Conservation (phyloP, 1,140 invertebrate genomes). For the Dryas iulia region DNA sequence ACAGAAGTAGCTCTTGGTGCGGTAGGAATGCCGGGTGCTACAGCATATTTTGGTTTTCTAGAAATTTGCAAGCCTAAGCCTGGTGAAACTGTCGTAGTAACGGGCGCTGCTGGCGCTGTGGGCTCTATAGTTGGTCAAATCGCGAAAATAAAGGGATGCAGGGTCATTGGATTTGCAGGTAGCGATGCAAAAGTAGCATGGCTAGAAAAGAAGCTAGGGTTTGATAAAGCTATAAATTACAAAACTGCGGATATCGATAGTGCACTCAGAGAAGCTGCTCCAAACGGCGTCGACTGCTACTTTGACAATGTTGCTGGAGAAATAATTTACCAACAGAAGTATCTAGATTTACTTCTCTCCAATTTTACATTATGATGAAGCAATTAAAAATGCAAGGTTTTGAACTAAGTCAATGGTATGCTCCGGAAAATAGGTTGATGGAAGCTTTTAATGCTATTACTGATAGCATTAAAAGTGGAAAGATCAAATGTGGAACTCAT, state of each 20-base stretch:
- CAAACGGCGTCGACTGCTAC: slow-evolving; percentile 84
- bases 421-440: slow-evolving; percentile 46
- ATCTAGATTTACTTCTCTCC: slow-evolving; percentile 69
- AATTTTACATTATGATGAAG: slow-evolving; percentile 73
- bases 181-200: slow-evolving; percentile 85
- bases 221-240: slow-evolving; percentile 80
- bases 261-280: slow-evolving; percentile 81
- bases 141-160: slow-evolving; percentile 63
- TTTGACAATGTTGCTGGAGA: slow-evolving; percentile 64
- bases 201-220: slow-evolving; percentile 82
- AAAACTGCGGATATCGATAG: slow-evolving; percentile 81
- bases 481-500: slow-evolving; percentile 80
- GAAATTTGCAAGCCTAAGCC: slow-evolving; percentile 85
- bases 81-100: slow-evolving; percentile 86
- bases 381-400: slow-evolving; percentile 79
- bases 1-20: slow-evolving; percentile 49
- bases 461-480: slow-evolving; percentile 78
- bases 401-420: slow-evolving; percentile 38
- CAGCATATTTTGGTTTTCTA: slow-evolving; percentile 87
- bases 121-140: slow-evolving; percentile 85
- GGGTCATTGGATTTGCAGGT: slow-evolving; percentile 87
- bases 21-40: slow-evolving; percentile 75
- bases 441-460: slow-evolving; percentile 71
- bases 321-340: slow-evolving; percentile 54
- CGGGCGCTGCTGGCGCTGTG: slow-evolving; percentile 85